Conservation (phyloP, 2,888 invertebrate species). For the Eristalis arbustorum region DNA sequence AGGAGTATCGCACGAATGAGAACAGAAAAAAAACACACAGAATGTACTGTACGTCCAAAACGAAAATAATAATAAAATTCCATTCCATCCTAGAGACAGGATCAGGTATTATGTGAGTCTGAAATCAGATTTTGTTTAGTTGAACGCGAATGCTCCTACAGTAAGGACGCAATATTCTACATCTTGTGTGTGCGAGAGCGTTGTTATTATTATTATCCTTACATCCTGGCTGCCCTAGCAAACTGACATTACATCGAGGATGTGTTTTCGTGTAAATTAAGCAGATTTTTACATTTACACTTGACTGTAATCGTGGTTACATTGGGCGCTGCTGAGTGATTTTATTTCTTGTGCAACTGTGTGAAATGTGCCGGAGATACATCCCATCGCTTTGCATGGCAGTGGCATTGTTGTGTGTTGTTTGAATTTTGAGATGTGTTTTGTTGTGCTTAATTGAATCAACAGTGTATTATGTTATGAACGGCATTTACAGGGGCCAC, state of each 20-base stretch:
- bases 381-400: background rate
- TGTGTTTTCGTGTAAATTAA: constrained; percentile 32
- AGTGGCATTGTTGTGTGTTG: background rate
- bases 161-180: constrained; percentile 76
- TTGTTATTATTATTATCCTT: constrained; percentile 49
- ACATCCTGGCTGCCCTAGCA: constrained; percentile 41
- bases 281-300: constrained; percentile 20
- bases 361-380: background rate
- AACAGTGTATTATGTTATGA: constrained; percentile 30
- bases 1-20: constrained; percentile 15
- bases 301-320: background rate
- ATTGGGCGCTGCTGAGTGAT: background rate
- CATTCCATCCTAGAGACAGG: constrained; percentile 68
- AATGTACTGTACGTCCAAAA: constrained; percentile 30
- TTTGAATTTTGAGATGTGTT: background rate
- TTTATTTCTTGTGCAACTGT: background rate
- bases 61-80: constrained; percentile 70
- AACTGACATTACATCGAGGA: constrained; percentile 41
- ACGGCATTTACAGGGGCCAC: constrained; percentile 6
- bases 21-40: constrained; percentile 12
- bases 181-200: constrained; percentile 50
- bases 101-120: constrained; percentile 70
- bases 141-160: constrained; percentile 79
- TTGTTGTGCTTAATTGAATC: constrained; percentile 37
- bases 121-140: constrained; percentile 74